Evolutionary conservation across 2,888 invertebrate species (phyloP), one percentile per base, ranked within the genome.

Genomic region (Ypsolopha scabrella): DNA sequence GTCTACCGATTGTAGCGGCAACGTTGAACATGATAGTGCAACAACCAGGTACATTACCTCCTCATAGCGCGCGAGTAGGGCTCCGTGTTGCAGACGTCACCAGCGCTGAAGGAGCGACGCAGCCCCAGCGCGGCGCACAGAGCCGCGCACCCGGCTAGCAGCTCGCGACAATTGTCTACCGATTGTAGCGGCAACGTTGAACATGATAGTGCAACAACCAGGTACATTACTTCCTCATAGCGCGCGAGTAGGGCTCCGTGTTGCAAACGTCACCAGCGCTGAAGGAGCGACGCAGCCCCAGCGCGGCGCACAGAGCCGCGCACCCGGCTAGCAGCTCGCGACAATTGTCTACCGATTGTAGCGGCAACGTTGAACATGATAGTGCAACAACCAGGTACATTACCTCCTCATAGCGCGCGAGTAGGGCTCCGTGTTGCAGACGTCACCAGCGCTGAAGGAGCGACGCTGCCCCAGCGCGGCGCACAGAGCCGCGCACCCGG

Each of bases 31-130:
- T n/a, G 6, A n/a, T n/a, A 9, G 24, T 24, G 24, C 24, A 24
- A 24, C 24, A 24, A 24, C 4, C 24, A 24, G 24, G 2, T 24
- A 24, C 24, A 24, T 24, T 24, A 24, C 24, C 24, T 24, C 24
- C 24, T 24, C 24, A 24, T 24, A 24, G 24, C 24, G 24, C 24
- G 24, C 24, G 24, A 24, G 24, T 24, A 24, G 24, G 24, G 24
- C 24, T 24, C 24, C 24, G 24, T 24, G 24, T 24, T 24, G 24
- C 24, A 3, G 24, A 95, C 93, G 67, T 95, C 95, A 36, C 91
- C 92, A 0, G 94, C 93, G 64, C 94, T 94, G 80, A 95, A 94
- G 62, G 93, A 94, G 63, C 94, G 91, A 47, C 94, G 92, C n/a
- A 94, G 87, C 1, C 95, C 94, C 0, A 94, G 80, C 50, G 92